Base-by-base conservation (phyloP, 2,888 invertebrate species). In the Leptopilina syphax region DNA sequence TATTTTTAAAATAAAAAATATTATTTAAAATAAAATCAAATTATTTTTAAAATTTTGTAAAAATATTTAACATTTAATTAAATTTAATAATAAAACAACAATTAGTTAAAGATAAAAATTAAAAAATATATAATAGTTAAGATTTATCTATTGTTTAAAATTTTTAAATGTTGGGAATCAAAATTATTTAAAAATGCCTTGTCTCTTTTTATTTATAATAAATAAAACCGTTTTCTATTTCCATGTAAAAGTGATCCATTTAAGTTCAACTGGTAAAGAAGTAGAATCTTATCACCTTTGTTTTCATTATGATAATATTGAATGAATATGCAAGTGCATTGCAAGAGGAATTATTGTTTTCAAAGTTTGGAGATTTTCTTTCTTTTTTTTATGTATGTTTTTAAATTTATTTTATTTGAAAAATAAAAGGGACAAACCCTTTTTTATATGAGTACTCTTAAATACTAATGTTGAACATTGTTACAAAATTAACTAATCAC, bases 231-330 rank as follows among this genome's bases (percentile, higher is more conserved):
- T 73, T 8, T 57, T 24, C 57, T 57, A 13, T 73, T 73, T n/a
- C 57, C n/a, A 73, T 57, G 57, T 57, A 57, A 54, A 34, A 50
- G 68, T 47, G 47, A 68, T 68, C 9, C 18, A 50, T 68, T 47
- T 68, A 12, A 50, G 47, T 68, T 44, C 5, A 24, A 68, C 54
- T 70, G 27, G 50, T 10, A 73, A 73, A 73, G 54, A 34, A 65
- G 5, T 13, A n/a, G 27, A 57, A 73, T 73, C 73, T 73, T 73
- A 73, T 73, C 73, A 57, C 34, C 34, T 57, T 5, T 57, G 34
- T 73, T 73, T 73, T 73, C 57, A 57, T 57, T 27, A n/a, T 12
- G 57, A 73, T 57, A 73, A 57, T 54, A 70, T 27, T 70, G 54
- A 13, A 73, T 73, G 27, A 34, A 73, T 57, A n/a, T 13, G 27